phyloP scores from a whole-genome alignment of 2,113 vertebrate species.

The Acinonyx jubatus region DNA sequence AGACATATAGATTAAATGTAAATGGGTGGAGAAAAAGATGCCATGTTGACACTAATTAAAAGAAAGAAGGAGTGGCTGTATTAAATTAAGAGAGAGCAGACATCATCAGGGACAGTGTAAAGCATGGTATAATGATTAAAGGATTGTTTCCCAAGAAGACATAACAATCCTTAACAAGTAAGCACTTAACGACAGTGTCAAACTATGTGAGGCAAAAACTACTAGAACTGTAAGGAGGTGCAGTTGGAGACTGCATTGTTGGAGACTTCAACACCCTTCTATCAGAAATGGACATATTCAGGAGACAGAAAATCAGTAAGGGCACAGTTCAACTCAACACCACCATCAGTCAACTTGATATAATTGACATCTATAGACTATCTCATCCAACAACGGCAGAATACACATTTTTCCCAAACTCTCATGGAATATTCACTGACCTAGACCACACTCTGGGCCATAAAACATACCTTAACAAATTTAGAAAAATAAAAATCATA shows the following conservation, averaged over 20 bases:
- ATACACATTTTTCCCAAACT: background rate
- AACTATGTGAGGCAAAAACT: background rate
- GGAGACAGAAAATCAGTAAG: constrained; percentile 15
- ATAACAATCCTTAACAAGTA: background rate
- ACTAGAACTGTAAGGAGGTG: background rate
- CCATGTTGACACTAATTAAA: background rate
- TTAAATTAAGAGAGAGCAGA: background rate
- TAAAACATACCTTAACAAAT: background rate
- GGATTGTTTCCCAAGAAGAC: background rate
- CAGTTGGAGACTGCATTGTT: background rate
- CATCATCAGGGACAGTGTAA: background rate
- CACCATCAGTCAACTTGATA: background rate
- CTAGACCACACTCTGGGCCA: background rate
- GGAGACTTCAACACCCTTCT: background rate
- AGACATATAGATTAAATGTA: background rate
- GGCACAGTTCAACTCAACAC: background rate
- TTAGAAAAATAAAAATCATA: background rate
- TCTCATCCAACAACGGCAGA: background rate
- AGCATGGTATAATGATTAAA: background rate
- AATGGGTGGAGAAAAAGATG: background rate
- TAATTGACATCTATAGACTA: background rate
- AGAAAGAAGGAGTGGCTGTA: background rate
- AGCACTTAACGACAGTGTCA: background rate
- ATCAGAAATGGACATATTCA: background rate
- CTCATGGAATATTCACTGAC: background rate